Base-by-base conservation (phyloP, 2,888 invertebrate genomes). In the Arge pagana region DNA sequence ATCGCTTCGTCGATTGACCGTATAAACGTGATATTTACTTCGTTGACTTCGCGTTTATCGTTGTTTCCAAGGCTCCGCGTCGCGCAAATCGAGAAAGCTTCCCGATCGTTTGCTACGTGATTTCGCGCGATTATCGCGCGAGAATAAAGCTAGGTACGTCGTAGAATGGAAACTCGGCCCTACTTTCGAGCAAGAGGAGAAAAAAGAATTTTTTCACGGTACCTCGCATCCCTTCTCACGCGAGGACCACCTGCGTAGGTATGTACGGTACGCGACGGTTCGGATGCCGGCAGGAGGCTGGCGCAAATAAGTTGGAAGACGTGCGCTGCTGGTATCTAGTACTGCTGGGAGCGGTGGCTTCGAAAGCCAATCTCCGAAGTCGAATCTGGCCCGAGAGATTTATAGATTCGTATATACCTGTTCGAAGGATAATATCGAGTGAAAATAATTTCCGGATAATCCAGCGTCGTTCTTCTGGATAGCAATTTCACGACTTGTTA, bases 401-500 rank as follows among this genome's bases (percentile, higher is more conserved):
- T 45, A 45, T 45, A 45, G 45, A 33, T 45, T 45, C 45, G 23
- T 33, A n/a, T n/a, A n/a, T n/a, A 45, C 33, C 45, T 33, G 35
- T 45, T 35, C 30, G 16, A 45, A 45, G 45, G 45, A 45, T 45
- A 45, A 45, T 45, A 45, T 45, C 45, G 33, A 45, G 33, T 31
- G 45, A 45, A 45, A 45, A 45, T 45, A 45, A 45, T 45, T 45
- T 45, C 45, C 45, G 45, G 31, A 45, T 45, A 45, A 45, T 45
- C 45, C 45, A 45, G 35, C 31, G 45, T 45, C 45, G 45, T 45
- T 45, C 33, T 45, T 45, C 45, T 45, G 35, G 45, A 45, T 45
- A 45, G 33, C 45, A 45, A 45, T 45, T 45, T 45, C 45, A 45
- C 45, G 45, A 45, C 45, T 45, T 45, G 45, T 45, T 45, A 45